These are phyloP conservation scores for Eupithecia centaureata DNA, from an alignment of 2,888 invertebrate genomes.

Conservation along the genomic window DNA sequence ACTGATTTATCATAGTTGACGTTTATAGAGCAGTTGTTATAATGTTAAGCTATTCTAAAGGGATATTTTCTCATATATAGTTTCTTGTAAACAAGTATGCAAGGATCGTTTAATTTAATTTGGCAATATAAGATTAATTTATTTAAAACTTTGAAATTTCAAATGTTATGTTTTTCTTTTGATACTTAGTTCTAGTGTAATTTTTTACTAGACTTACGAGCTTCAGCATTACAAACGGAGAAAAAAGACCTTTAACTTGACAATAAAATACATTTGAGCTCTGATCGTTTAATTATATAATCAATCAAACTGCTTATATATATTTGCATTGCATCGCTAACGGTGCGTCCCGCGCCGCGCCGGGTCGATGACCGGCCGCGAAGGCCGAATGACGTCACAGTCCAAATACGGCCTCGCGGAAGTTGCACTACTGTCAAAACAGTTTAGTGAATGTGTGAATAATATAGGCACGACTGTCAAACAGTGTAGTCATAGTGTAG, in stretches of 20 bases:
- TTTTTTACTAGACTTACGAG: too few species aligned
- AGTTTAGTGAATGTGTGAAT: conserved; percentile 1
- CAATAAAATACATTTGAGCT: not conserved
- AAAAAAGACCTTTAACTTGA: not conserved
- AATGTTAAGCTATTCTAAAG: too few species aligned
- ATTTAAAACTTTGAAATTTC: too few species aligned
- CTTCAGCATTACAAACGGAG: not conserved
- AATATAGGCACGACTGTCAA: not conserved
- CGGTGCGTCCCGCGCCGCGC: conserved; percentile 56
- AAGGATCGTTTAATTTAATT: too few species aligned
- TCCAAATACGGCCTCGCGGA: conserved; percentile 15
- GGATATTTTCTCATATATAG: too few species aligned
- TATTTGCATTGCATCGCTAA: conserved; percentile 66
- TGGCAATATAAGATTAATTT: too few species aligned
- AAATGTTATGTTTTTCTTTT: too few species aligned
- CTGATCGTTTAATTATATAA: conserved; percentile 1
- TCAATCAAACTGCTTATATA: conserved; percentile 26
- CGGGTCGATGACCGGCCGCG: conserved; percentile 69
- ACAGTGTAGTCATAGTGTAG: not conserved
- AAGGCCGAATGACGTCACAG: conserved; percentile 72
- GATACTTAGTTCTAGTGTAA: too few species aligned
- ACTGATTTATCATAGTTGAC: too few species aligned
- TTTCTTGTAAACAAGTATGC: too few species aligned
- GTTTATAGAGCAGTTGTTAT: too few species aligned
- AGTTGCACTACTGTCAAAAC: conserved; percentile 25